Evolutionary conservation across 1,140 invertebrate genomes (phyloP).

Genomic region (Drosophila nigromelanica): DNA sequence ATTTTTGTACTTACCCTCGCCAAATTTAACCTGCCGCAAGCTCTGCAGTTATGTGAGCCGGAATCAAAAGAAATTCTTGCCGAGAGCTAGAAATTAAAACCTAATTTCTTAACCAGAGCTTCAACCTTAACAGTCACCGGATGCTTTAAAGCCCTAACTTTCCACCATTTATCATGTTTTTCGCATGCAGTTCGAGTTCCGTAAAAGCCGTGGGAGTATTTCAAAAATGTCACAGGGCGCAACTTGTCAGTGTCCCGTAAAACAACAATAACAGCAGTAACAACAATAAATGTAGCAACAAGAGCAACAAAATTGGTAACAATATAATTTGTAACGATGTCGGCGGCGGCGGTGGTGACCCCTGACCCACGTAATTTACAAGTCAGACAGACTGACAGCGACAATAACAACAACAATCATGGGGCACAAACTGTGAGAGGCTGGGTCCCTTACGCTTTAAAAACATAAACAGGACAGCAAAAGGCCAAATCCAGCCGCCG

Average conservation of each 20-base stretch:
- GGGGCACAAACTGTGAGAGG: neutral
- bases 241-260: conserved; percentile 22
- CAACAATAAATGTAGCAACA: neutral
- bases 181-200: conserved; percentile 39
- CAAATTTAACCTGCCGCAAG: conserved; percentile 1
- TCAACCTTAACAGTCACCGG: conserved; percentile 21
- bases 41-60: conserved; percentile 10
- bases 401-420: conserved; percentile 21
- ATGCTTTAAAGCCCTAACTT: conserved; percentile 23
- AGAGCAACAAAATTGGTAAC: conserved; percentile 54
- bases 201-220: conserved; percentile 26
- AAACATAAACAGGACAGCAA: conserved; percentile 57
- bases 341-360: conserved; percentile 1
- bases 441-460: conserved; percentile 40
- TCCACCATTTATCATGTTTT: conserved; percentile 33
- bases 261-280: conserved; percentile 29
- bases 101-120: neutral
- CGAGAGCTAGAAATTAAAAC: neutral
- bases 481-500: conserved; percentile 67
- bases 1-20: conserved; percentile 11
- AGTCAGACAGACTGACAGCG: conserved; percentile 57
- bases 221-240: conserved; percentile 39
- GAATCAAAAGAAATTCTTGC: conserved; percentile 10
- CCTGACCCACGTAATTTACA: conserved; percentile 53
- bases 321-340: conserved; percentile 71